phyloP scores from a whole-genome alignment of 2,888 invertebrate genomes.

The Lepidocyrtinus sp. region DNA sequence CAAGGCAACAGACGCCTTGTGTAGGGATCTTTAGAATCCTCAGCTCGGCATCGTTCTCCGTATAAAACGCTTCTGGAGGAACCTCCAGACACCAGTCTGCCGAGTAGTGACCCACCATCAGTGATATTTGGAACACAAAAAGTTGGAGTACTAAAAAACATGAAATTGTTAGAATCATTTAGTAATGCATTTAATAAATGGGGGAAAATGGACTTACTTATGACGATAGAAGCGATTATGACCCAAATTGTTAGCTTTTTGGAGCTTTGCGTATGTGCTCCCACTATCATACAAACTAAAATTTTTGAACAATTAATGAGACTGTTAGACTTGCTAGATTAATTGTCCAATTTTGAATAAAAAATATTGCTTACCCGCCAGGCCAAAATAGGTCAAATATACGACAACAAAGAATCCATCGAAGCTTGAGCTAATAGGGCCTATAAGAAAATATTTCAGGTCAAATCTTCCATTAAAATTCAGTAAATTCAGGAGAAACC shows the following conservation, averaged over 20 bases:
- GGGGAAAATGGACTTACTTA: conserved; percentile 21
- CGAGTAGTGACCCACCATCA: conserved; percentile 64
- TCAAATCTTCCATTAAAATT: too few species aligned
- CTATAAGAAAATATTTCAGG: conserved; percentile 28
- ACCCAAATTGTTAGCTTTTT: conserved; percentile 64
- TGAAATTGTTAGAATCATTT: too few species aligned
- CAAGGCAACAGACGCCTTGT: conserved; percentile 63
- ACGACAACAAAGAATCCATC: conserved; percentile 66
- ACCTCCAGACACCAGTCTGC: conserved; percentile 54
- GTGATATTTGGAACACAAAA: conserved; percentile 63
- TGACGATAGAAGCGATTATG: conserved; percentile 52
- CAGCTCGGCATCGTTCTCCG: conserved; percentile 60
- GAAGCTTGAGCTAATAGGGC: conserved; percentile 65
- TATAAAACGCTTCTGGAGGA: conserved; percentile 61
- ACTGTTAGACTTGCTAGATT: too few species aligned
- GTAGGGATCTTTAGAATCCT: conserved; percentile 62
- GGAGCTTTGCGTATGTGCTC: conserved; percentile 66
- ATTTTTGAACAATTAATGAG: too few species aligned
- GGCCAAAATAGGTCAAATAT: conserved; percentile 67
- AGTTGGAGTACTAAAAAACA: conserved; percentile 59
- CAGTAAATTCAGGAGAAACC: too few species aligned
- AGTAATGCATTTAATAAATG: too few species aligned
- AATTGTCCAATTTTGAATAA: too few species aligned
- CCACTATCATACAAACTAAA: conserved; percentile 66
- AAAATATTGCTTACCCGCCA: too few species aligned